These are phyloP conservation scores for Himalopsyche tibetana DNA, from an alignment of 2,888 invertebrate species.

Conservation along the genomic window DNA sequence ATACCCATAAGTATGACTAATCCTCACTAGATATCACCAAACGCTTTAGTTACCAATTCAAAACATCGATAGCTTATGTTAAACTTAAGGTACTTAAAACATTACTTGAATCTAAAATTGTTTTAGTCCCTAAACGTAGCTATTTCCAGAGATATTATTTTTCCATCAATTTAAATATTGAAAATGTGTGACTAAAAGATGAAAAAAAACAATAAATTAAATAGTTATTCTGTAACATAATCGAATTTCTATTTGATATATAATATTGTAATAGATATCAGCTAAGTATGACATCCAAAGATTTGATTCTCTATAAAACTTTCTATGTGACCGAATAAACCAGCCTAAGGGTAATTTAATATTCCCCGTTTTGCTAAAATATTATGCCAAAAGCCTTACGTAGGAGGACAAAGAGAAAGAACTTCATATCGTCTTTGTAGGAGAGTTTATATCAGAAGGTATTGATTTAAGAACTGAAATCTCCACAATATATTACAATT, in stretches of 20 bases:
- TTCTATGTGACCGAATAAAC: constrained; percentile 19
- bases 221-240: not conserved
- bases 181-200: not conserved
- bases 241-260: not conserved
- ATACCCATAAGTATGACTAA: too few relatives aligned
- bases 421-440: not conserved
- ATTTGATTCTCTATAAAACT: constrained; percentile 1
- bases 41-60: too few relatives aligned
- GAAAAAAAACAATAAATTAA: not conserved
- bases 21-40: too few relatives aligned
- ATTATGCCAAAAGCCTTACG: not conserved
- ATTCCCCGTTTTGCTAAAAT: constrained; percentile 19
- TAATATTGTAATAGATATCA: not conserved
- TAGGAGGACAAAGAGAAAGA: constrained; percentile 8
- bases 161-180: not conserved
- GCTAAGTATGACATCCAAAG: not conserved
- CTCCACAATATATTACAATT: not conserved
- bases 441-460: not conserved
- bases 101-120: too few relatives aligned
- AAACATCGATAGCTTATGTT: too few relatives aligned
- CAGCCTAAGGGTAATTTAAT: constrained; percentile 24
- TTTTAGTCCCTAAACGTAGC: too few relatives aligned
- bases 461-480: not conserved
- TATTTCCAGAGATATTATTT: too few relatives aligned
- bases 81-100: too few relatives aligned